These are phyloP conservation scores for Protula sp. DNA, from an alignment of 2,888 invertebrate species.

Conservation along the genomic window DNA sequence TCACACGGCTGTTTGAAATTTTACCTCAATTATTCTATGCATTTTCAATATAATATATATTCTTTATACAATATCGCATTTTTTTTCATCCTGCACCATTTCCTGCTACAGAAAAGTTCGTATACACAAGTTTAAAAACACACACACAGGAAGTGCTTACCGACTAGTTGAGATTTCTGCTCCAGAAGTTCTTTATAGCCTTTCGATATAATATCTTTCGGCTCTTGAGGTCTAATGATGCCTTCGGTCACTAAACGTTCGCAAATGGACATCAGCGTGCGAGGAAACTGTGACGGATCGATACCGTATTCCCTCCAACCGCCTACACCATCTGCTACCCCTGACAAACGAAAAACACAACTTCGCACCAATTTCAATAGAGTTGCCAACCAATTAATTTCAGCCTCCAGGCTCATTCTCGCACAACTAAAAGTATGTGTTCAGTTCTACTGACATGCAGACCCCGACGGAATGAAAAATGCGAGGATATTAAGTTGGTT, in stretches of 20 bases:
- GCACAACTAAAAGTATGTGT: background rate
- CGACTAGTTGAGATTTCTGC: slow-evolving; percentile 86
- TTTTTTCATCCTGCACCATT: too few species aligned
- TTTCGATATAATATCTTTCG: slow-evolving; percentile 80
- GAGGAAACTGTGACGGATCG: slow-evolving; percentile 93
- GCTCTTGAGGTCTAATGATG: slow-evolving; percentile 75
- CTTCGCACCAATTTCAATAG: background rate
- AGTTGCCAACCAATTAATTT: background rate
- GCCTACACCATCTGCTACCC: slow-evolving; percentile 97
- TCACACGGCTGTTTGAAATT: too few species aligned
- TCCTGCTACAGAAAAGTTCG: too few species aligned
- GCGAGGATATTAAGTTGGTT: too few species aligned
- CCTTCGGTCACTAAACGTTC: slow-evolving; percentile 81
- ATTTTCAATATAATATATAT: too few species aligned
- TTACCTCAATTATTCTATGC: too few species aligned
- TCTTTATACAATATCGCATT: too few species aligned
- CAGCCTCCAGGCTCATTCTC: slow-evolving; percentile 1
- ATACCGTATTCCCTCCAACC: slow-evolving; percentile 98
- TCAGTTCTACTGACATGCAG: background rate
- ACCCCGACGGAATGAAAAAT: background rate
- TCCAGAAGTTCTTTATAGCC: slow-evolving; percentile 88
- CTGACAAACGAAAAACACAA: slow-evolving; percentile 57
- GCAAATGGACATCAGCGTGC: slow-evolving; percentile 88
- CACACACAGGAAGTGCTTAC: too few species aligned
- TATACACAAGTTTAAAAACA: too few species aligned